Percentiles rank a stretch among this genome's conserved stretches.
Conservation (phyloP, 2,113 vertebrate species). For the Sclerurus mexicanus region DNA sequence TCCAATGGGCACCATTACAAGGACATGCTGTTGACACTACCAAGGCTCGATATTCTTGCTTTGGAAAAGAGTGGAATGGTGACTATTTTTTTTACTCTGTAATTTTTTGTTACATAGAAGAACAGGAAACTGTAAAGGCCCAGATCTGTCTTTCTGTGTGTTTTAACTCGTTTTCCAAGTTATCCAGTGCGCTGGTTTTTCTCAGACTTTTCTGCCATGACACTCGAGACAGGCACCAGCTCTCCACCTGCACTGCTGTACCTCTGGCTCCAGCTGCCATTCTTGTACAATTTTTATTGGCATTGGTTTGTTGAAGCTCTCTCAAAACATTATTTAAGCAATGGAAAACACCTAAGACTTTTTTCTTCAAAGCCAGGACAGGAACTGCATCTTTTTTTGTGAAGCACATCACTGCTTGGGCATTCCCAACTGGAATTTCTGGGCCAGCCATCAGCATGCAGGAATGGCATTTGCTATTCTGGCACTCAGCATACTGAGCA, state of each 20-base stretch:
- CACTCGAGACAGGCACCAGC: background rate
- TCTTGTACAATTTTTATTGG: background rate
- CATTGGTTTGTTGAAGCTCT: background rate
- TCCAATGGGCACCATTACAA: constrained; percentile 19
- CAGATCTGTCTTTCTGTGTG: background rate
- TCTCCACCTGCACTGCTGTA: background rate
- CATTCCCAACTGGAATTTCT: background rate
- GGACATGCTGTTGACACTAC: background rate
- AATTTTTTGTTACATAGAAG: background rate
- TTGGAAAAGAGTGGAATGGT: background rate
- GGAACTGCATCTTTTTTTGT: background rate
- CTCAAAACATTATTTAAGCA: background rate
- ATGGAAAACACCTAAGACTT: background rate
- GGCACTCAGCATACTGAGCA: background rate
- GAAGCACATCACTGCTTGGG: background rate
- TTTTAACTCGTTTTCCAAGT: background rate
- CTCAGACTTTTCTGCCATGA: background rate
- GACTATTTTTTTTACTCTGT: background rate
- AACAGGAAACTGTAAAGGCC: background rate
- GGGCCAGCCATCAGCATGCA: background rate
- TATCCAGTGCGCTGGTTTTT: background rate
- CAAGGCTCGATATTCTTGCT: background rate
- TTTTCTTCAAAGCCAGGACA: background rate
- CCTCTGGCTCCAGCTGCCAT: background rate
- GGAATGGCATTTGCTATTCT: background rate